Evolutionary conservation across 2,888 invertebrate species (phyloP), one percentile per base, ranked within the genome.

Genomic region (Meghimatium bilineatum): DNA sequence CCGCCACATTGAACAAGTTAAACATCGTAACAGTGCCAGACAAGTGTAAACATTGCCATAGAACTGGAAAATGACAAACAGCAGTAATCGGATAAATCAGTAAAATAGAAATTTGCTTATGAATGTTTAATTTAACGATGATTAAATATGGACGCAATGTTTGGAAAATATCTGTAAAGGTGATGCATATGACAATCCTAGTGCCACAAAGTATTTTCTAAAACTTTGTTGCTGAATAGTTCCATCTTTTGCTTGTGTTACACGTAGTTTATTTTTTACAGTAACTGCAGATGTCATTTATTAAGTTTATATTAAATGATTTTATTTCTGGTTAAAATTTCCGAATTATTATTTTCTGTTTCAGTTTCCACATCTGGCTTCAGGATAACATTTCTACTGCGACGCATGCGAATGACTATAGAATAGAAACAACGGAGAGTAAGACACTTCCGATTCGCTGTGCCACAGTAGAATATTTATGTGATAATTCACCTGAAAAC

Each of bases 401-500:
- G 36, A 36, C n/a, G n/a, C 34, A 12, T 63, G 2, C 38, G 3
- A 66, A 77, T 26, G 44, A 14, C 20, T 66, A 60, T 66, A 34
- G 14, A 63, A 77, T 17, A 6, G n/a, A 29, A 77, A 17, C 56
- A 60, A 10, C 8, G 38, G 38, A 38, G 38, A 56, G 36, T 8
- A 20, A 77, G 36, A 20, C 14, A 77, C 36, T 63, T 60, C 44
- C n/a, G 38, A 66, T n/a, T 36, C 23, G 63, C 38, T 14, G 60
- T 36, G 63, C 14, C 66, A 66, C 38, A 3, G 63, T 36, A 29
- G 63, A 44, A 38, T 77, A 77, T 77, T 77, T 77, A 77, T 66
- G 38, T 77, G 77, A 63, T 66, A 63, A 63, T 77, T 77, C 66
- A 17, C 44, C 17, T 14, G 44, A 77, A 26, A 32, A 66, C 38